A percentile compares a stretch with the other conserved stretches of the same genome.
phyloP scores from a whole-genome alignment of 92 coral and sea anemone genomes.

The Umimayanthus chanpuru region DNA sequence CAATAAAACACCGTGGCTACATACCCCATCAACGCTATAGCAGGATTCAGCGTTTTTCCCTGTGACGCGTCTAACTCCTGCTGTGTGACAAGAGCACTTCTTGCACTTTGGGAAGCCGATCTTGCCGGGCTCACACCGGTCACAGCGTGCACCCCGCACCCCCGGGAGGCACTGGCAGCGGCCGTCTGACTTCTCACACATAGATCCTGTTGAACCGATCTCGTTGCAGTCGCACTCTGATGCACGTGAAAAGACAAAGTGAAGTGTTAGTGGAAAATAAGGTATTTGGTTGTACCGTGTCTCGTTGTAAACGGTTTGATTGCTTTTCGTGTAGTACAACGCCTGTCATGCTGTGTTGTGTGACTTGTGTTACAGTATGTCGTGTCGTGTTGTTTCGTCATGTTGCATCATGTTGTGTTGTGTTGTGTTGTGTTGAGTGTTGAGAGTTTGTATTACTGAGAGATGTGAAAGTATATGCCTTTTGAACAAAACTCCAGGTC shows the following conservation, averaged over 20 bases:
- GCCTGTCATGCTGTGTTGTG: too few species aligned
- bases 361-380: too few species aligned
- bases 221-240: constrained; percentile 81
- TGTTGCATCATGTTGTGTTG: too few species aligned
- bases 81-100: constrained; percentile 79
- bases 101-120: constrained; percentile 87
- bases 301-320: background rate
- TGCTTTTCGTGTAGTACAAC: background rate
- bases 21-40: constrained; percentile 54
- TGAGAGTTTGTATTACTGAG: too few species aligned
- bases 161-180: constrained; percentile 73
- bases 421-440: too few species aligned
- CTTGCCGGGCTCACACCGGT: constrained; percentile 77
- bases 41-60: constrained; percentile 54
- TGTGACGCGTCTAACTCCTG: constrained; percentile 56
- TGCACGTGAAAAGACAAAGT: background rate
- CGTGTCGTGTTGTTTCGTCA: too few species aligned
- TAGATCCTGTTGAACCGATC: constrained; percentile 62
- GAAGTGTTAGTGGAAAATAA: background rate
- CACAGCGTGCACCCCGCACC: constrained; percentile 79
- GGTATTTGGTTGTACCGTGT: background rate
- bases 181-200: constrained; percentile 73
- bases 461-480: too few species aligned
- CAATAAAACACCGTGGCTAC: background rate
- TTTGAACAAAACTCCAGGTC: too few species aligned